Conservation (phyloP, 2,797 vertebrate species). For the Neopelma chrysocephalum region DNA sequence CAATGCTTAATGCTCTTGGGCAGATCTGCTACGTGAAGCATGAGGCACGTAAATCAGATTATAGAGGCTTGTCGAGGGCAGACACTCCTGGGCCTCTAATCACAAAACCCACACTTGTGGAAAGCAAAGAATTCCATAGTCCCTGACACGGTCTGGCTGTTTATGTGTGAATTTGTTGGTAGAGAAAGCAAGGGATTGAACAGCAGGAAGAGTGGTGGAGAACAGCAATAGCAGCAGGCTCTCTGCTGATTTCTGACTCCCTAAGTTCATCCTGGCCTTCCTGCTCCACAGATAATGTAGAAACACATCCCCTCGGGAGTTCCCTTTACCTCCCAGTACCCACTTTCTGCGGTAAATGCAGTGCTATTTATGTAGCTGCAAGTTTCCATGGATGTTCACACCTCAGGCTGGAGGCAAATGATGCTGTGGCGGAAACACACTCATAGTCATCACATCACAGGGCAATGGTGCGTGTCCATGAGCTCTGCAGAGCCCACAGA, state of each 20-base stretch:
- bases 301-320: background rate
- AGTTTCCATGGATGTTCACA: background rate
- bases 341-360: background rate
- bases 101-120: background rate
- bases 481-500: background rate
- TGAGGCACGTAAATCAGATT: background rate
- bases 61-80: background rate
- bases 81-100: background rate
- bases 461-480: rapidly evolving
- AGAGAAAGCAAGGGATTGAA: background rate
- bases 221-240: background rate
- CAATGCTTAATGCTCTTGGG: background rate
- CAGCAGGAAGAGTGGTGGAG: background rate
- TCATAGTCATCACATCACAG: background rate
- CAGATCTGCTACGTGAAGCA: background rate
- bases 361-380: background rate
- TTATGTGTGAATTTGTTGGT: background rate
- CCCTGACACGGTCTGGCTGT: background rate
- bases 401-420: rapidly evolving
- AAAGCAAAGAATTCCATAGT: background rate
- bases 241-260: background rate
- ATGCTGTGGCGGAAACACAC: background rate
- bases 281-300: background rate
- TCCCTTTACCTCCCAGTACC: background rate
- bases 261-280: background rate